phyloP scores from a whole-genome alignment of 2,113 vertebrate species.

The Atrichornis clamosus region DNA sequence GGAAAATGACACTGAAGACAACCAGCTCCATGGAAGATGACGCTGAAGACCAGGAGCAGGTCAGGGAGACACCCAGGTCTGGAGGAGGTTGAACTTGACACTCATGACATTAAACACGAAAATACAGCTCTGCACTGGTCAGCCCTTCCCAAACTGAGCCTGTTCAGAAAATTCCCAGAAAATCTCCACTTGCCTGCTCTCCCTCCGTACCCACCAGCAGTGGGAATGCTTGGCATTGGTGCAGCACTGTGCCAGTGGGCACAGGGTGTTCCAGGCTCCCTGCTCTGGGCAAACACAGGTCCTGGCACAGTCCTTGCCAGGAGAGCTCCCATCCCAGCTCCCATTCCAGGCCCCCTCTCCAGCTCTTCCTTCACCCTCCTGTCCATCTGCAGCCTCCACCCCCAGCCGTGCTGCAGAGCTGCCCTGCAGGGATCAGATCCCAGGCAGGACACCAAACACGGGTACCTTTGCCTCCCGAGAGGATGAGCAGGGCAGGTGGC shows the following conservation, averaged over 20 bases:
- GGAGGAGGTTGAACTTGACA: neutral
- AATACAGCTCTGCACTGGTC: neutral
- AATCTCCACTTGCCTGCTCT: neutral
- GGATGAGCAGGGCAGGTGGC: neutral
- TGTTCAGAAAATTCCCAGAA: neutral
- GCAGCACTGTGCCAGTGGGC: rapidly evolving
- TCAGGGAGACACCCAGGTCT: neutral
- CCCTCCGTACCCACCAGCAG: neutral
- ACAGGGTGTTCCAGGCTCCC: neutral
- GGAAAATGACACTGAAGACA: neutral
- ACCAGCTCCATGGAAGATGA: neutral
- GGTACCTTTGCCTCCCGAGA: neutral
- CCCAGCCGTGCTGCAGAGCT: neutral
- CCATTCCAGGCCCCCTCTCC: neutral
- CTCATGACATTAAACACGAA: neutral
- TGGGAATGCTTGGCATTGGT: neutral
- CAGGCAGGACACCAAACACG: neutral
- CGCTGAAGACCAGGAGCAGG: neutral
- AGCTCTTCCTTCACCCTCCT: rapidly evolving
- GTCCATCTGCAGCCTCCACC: neutral
- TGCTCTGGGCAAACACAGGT: neutral
- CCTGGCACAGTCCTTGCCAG: neutral
- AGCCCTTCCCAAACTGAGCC: rapidly evolving
- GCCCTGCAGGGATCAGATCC: neutral
- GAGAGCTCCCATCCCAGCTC: neutral